phyloP scores from a whole-genome alignment of 2,113 vertebrate genomes.

The Callionymus lyra region DNA sequence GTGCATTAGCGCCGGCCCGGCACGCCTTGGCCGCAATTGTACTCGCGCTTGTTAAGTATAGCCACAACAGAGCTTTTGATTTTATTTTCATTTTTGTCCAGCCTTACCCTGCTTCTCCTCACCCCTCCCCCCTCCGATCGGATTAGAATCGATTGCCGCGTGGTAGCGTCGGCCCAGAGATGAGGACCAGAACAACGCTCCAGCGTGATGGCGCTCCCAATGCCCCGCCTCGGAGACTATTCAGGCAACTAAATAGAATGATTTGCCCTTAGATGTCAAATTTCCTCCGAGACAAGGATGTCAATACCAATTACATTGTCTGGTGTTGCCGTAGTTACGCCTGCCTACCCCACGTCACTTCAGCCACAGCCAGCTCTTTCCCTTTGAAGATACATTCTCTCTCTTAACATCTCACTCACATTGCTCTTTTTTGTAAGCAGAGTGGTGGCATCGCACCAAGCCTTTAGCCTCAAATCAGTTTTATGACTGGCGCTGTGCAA shows the following conservation, averaged over 20 bases:
- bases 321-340: conserved; percentile 66
- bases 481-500: conserved; percentile 64
- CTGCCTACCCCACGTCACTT: conserved; percentile 34
- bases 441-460: conserved; percentile 62
- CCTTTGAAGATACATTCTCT: conserved; percentile 53
- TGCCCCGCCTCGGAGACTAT: conserved; percentile 66
- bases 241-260: conserved; percentile 77
- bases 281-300: conserved; percentile 73
- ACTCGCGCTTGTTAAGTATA: conserved; percentile 70
- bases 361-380: conserved; percentile 31
- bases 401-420: conserved; percentile 60
- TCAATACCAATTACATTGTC: conserved; percentile 78
- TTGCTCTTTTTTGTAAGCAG: conserved; percentile 56
- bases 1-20: conserved; percentile 61
- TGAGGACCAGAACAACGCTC: conserved; percentile 53
- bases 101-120: conserved; percentile 34
- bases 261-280: conserved; percentile 80
- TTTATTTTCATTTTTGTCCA: conserved; percentile 68
- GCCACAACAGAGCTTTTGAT: conserved; percentile 71
- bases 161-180: conserved; percentile 58
- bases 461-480: conserved; percentile 72
- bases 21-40: conserved; percentile 53
- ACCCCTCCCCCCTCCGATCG: conserved; percentile 54
- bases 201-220: conserved; percentile 53
- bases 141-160: conserved; percentile 73